Base-by-base conservation (phyloP, 2,797 vertebrate genomes). In the Sebastes oblongus region DNA sequence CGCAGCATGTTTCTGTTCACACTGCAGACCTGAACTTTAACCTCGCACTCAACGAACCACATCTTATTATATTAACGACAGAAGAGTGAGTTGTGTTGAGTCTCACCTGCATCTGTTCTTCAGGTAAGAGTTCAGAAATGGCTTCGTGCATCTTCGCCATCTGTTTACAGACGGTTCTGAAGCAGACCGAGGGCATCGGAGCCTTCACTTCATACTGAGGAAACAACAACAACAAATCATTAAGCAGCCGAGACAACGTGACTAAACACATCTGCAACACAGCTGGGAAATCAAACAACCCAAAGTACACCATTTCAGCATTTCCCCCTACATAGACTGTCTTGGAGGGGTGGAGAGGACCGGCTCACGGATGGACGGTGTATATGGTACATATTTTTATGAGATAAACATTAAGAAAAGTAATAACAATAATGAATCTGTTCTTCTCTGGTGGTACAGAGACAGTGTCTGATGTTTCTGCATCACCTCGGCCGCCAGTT, bases 91-190 rank as follows among this genome's bases (percentile, higher is more conserved):
- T 5, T 1, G 56, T 0, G 39, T 10, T 0, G 10, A 8, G 27
- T 2, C 87, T 86, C 72, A 99, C 98, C 96, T 97, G 97, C 13
- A 97, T 98, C 94, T 99, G 98, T n/a, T 98, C 98, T 78, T 98
- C 97, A 0, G 98, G 98, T 64, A 99, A 89, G 30, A 99, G 97
- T 5, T 99, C 98, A 22, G 90, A 94, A 86, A 99, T 97, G 89
- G 98, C 98, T 94, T 99, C 98, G 36, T 99, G 98, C 98, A 99
- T 99, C 94, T 99, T 99, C 14, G 95, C 94, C 96, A 98, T 98
- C 92, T 99, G 98, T 85, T 98, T 99, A 81, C 98, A 99, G 92
- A 98, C 96, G 87, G 97, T 98, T 77, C 98, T 96, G 94, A 99
- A 98, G 92, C 97, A 99, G 10, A 95, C 82, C 1, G 98, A 99